Base-by-base conservation (phyloP, 2,888 invertebrate genomes). In the Phyllotreta cruciferae region DNA sequence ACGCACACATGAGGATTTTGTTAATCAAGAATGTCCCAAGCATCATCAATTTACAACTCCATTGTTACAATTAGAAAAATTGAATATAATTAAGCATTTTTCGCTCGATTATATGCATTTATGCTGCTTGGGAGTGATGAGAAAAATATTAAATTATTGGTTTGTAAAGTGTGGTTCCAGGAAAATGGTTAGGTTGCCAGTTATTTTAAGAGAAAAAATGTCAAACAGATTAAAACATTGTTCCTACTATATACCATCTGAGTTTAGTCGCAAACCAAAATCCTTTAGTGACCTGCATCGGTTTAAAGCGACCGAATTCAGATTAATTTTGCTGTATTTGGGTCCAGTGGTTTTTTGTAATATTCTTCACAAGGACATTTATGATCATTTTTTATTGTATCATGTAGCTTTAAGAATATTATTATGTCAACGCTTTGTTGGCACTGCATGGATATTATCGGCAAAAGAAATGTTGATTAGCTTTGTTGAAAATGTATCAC, bases 281-380 rank as follows among this genome's bases (percentile, higher is more conserved):
- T 47, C 44, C 5, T 37, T 67, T 54, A 47, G 37, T 53, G 62
- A 62, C 37, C 41, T 69, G 52, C 55, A 63, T 50, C 60, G 60
- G 9, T 69, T 56, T 44, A 66, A 69, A 54, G 69, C 67, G 9
- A 69, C 69, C n/a, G 69, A 69, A 56, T 56, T 62, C 5, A 36
- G 63, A 7, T 7, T 52, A 7, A 56, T 68, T 63, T 36, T 66
- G 14, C 38, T 68, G n/a, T 66, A 66, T 62, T 47, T 56, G 45
- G 60, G 38, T 14, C 38, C 54, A 42, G 11, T 41, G n/a, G 41
- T 68, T 14, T 47, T 66, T 13, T 56, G 57, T 35, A 56, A 45
- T 37, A 61, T 62, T 60, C 10, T 50, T 11, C 24, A n/a, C 45
- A 38, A 41, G 34, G 6, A 47, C 39, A 34, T 58, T 14, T 65